Percentiles rank a stretch among this genome's conserved stretches.
These are phyloP conservation scores for Nothura maculosa DNA, from an alignment of 2,797 vertebrate genomes.

Conservation along the genomic window DNA sequence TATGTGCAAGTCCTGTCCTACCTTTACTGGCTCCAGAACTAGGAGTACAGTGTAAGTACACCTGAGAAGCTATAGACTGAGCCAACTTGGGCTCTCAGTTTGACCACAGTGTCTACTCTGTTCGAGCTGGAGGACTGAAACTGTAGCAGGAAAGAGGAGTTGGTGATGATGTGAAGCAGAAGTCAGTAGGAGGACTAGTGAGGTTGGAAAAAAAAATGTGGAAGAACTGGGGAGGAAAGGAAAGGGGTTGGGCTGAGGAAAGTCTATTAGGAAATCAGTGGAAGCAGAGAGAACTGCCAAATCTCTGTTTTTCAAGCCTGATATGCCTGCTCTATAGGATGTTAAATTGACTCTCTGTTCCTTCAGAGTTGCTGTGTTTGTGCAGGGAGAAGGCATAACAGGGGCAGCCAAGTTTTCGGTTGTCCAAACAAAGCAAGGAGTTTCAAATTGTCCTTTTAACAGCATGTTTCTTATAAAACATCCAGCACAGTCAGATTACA, in stretches of 20 bases:
- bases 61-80: neutral
- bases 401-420: constrained; percentile 38
- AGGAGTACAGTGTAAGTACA: neutral
- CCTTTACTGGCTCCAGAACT: neutral
- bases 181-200: neutral
- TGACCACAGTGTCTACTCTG: neutral
- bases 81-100: neutral
- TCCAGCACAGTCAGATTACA: neutral
- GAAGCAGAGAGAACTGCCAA: neutral
- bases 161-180: neutral
- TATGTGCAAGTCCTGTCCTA: neutral
- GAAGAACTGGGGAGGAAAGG: neutral
- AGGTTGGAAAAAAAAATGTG: neutral
- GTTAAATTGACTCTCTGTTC: neutral
- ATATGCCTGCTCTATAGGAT: neutral
- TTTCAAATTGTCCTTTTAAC: constrained; percentile 38
- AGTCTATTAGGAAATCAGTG: neutral
- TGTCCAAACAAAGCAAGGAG: constrained; percentile 45
- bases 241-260: neutral
- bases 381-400: neutral
- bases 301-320: neutral
- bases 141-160: neutral
- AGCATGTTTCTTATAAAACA: constrained; percentile 54
- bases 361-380: neutral
- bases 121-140: neutral